Evolutionary conservation across 2,797 vertebrate species (phyloP), one percentile per base, ranked within the genome.

Genomic region (Astyanax mexicanus): DNA sequence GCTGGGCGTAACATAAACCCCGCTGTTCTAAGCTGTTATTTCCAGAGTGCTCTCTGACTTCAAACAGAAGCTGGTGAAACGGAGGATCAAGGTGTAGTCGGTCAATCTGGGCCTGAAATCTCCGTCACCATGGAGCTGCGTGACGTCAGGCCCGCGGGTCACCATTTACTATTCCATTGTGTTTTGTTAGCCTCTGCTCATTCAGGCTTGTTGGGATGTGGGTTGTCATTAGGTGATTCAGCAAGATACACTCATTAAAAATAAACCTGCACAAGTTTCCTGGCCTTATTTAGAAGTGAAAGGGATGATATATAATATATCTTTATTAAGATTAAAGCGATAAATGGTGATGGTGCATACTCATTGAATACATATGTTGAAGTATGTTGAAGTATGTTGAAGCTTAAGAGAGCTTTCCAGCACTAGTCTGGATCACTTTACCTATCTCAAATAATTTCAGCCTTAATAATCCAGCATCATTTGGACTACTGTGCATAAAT

Each of bases 51-150:
- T 81, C 82, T 69, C 38, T 23, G 81, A 74, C 78, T 84, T 77
- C 72, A 80, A 82, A 81, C 55, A 80, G 52, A 75, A 35, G 75
- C 69, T 44, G 21, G 40, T 40, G 25, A 62, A 70, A 73, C 23
- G 40, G 47, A 80, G 77, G 78, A 80, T 69, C 54, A 72, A 75
- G 79, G 64, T 72, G 62, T 60, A 67, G 40, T 52, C 52, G 70
- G 83, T 78, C 78, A 75, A n/a, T 64, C 74, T 75, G 82, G 9
- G 17, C 60, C 47, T 54, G 55, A 79, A 75, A 65, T 81, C 79
- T 80, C 76, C 78, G 84, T 92, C 86, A 77, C 90, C 89, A 92
- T 90, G 89, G 88, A 75, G 78, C 80, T 85, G 86, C 72, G 80
- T 88, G 89, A 91, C 89, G 85, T 88, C 80, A 90, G 25, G 83